Conservation (phyloP, 2,797 vertebrate species). For the Steatocranus sp. region DNA sequence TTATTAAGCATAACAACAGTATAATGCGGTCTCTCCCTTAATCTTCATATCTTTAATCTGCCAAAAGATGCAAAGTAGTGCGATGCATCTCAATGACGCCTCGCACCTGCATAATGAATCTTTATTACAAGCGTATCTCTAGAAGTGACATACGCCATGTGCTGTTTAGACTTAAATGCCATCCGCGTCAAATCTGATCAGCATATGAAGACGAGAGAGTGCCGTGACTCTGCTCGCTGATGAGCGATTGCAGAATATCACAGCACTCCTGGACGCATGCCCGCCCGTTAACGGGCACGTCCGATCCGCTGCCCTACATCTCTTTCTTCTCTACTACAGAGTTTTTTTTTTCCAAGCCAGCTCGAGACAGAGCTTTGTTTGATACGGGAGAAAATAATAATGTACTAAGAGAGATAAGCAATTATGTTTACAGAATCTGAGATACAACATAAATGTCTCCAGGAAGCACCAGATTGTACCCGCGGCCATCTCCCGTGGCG, state of each 20-base stretch:
- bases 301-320: neutral
- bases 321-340: neutral
- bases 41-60: constrained; percentile 63
- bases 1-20: constrained; percentile 63
- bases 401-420: constrained; percentile 1
- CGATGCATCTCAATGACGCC: constrained; percentile 39
- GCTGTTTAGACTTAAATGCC: constrained; percentile 76
- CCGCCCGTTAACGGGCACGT: neutral
- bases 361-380: neutral
- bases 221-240: constrained; percentile 47
- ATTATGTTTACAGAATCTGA: constrained; percentile 46
- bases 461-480: constrained; percentile 38
- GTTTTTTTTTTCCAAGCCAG: neutral
- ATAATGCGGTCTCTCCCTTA: constrained; percentile 33
- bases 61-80: constrained; percentile 31
- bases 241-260: constrained; percentile 61
- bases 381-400: constrained; percentile 18
- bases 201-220: constrained; percentile 49
- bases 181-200: constrained; percentile 63
- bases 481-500: constrained; percentile 46
- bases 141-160: constrained; percentile 57
- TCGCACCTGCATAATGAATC: constrained; percentile 51
- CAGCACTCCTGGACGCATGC: constrained; percentile 22
- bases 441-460: constrained; percentile 29
- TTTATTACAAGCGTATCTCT: constrained; percentile 55